Percentiles rank a stretch among this genome's conserved stretches.
These are phyloP conservation scores for Camptogramma bilineatum DNA, from an alignment of 2,888 invertebrate genomes.

Conservation along the genomic window DNA sequence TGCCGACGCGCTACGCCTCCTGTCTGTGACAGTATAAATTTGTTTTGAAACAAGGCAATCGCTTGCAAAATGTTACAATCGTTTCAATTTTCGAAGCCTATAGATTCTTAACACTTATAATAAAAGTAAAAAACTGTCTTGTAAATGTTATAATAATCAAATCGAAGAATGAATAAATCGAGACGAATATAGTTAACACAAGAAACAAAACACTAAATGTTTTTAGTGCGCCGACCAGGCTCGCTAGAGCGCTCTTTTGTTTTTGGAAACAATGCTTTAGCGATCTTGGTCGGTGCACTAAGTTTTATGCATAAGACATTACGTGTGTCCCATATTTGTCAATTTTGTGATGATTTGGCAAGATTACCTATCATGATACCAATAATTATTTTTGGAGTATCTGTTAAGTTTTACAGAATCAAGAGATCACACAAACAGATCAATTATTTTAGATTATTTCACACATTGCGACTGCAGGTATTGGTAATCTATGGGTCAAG, in stretches of 20 bases:
- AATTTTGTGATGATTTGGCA: too few species aligned
- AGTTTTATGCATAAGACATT: too few species aligned
- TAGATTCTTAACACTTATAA: neutral
- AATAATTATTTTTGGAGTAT: neutral
- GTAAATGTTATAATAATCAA: too few species aligned
- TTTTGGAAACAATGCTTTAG: too few species aligned
- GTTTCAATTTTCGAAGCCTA: conserved; percentile 42
- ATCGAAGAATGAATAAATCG: too few species aligned
- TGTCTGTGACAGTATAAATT: conserved; percentile 72
- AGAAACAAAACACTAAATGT: too few species aligned
- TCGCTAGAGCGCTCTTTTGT: too few species aligned
- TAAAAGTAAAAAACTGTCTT: neutral
- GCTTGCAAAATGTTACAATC: conserved; percentile 55
- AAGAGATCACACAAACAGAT: neutral
- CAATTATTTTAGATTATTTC: conserved; percentile 12
- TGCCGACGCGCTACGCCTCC: conserved; percentile 55
- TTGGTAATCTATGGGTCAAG: conserved; percentile 20
- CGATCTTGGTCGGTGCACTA: too few species aligned
- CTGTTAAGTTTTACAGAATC: neutral
- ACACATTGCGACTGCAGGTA: conserved; percentile 1
- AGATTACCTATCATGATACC: neutral
- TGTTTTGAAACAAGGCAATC: conserved; percentile 65
- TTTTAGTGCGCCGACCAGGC: too few species aligned
- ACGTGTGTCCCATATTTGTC: too few species aligned
- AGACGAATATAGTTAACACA: too few species aligned